Evolutionary conservation across 2,797 vertebrate genomes (phyloP), one percentile per base, ranked within the genome.

Genomic region (Dryobates pubescens): DNA sequence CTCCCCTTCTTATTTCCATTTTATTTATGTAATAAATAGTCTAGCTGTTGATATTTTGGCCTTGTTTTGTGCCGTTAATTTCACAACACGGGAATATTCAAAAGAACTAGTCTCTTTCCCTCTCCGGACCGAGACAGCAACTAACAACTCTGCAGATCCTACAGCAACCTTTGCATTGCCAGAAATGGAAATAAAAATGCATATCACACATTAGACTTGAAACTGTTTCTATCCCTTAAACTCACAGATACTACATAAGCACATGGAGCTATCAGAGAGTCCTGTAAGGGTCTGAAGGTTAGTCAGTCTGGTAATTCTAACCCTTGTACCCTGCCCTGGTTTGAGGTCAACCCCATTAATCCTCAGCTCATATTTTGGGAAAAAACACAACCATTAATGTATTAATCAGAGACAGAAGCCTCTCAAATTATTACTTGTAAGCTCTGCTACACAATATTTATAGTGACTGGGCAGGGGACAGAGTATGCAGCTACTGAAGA

Each of bases 361-460:
- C 41, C 27, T 59, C 56, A 77, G 69, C 9, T 34, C 51, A 51
- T 19, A 74, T 74, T 71, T 68, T 56, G 61, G 16, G 38, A 86
- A 86, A 49, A 56, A 76, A 84, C 18, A 67, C 26, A 68, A 49
- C 24, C 36, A 75, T 41, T 61, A 68, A 23, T 62, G 8, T 24
- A 72, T 86, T 86, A 88, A 82, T 67, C 61, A 90, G 30, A 86
- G 69, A 76, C 30, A 73, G 56, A 93, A 90, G 36, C 17, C 65
- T 72, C 15, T 34, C 41, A 49, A 36, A 45, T 56, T 79, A 71
- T 58, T 88, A 49, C 41, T 23, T 80, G 22, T 41, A 84, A 64
- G 36, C 10, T 62, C 57, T 43, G 43, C 61, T 63, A 75, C 7
- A 6, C 67, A 83, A 70, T 72, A 49, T 56, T 88, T 87, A 34